A percentile compares a stretch with the other conserved stretches of the same genome.
phyloP scores from a whole-genome alignment of 1,140 invertebrate genomes.

The Trinorchestia longiramus region DNA sequence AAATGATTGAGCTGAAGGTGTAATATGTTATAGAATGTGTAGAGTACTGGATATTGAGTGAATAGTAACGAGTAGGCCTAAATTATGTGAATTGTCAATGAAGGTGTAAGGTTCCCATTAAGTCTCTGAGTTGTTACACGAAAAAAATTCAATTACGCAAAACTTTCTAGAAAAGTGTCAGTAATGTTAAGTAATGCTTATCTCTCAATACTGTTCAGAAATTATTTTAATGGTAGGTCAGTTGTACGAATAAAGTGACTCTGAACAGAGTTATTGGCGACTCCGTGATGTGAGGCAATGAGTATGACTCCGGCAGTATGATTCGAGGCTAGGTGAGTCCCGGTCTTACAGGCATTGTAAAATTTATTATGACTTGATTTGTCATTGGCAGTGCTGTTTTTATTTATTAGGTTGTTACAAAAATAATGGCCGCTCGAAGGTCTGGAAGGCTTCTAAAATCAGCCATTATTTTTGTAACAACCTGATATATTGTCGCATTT shows the following conservation, averaged over 20 bases:
- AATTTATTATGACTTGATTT: too few relatives aligned
- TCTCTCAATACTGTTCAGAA: background rate
- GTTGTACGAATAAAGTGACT: background rate
- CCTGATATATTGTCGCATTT: too few relatives aligned
- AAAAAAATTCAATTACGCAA: background rate
- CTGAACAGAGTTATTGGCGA: background rate
- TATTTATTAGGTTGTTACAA: too few relatives aligned
- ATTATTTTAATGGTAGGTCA: background rate
- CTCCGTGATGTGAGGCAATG: background rate
- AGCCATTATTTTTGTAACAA: too few relatives aligned
- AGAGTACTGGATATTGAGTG: background rate
- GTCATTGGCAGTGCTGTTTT: too few relatives aligned
- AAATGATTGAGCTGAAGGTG: background rate
- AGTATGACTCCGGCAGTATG: constrained; percentile 1
- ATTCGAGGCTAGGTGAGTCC: constrained; percentile 27
- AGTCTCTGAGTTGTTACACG: background rate
- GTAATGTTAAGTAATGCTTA: background rate
- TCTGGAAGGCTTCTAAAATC: too few relatives aligned
- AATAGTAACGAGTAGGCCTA: background rate
- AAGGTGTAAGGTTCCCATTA: background rate
- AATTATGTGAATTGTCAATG: background rate
- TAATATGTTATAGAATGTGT: background rate
- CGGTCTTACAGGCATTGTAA: background rate
- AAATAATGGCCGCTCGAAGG: too few relatives aligned
- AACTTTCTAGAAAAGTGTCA: background rate